Base-by-base conservation (phyloP, 2,113 vertebrate genomes). In the Empidonax alnorum region DNA sequence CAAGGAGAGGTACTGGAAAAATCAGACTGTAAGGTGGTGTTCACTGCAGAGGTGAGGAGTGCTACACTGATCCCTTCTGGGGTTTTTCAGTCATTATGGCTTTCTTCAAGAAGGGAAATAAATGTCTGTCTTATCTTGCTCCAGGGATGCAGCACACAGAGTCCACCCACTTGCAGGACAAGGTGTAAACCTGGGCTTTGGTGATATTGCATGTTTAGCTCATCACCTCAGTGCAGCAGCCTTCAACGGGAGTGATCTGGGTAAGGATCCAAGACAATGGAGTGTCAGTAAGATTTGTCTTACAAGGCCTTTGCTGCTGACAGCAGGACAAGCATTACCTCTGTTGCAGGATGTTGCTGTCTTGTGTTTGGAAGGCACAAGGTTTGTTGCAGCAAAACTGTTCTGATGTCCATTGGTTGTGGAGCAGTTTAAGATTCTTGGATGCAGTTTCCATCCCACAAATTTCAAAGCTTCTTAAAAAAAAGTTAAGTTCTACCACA, bases 81-180 rank as follows among this genome's bases (percentile, higher is more conserved):
- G 25, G 14, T 66, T 67, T 83, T 42, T 42, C 74, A 71, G 49
- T 44, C 44, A 4, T 41, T 61, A 22, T 7, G 39, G 17, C 65
- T 61, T 85, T 78, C 68, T 84, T 78, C 80, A 67, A 39, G 72
- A 73, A 33, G 14, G 20, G n/a, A 52, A 74, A 35, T 37, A n/a
- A 68, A 50, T 69, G 86, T 56, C 53, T 95, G n/a, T 95, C 41
- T 83, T 66, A 17, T 97, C 25, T 96, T 22, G 56, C 66, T 97
- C 79, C 94, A 99, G 99, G 94, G 99, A 99, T 91, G 99, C 99
- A 66, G 99, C 99, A 55, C 99, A 99, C 98, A 98, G 99, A 93
- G 98, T 99, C 77, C 99, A 99, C 97, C 99, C 99, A 23, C 98
- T 99, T 67, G 99, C 99, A 46, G 99, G 99, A 93, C 99, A 99